Evolutionary conservation across 2,888 invertebrate species (phyloP).

Genomic region (Xiphydria camelus): DNA sequence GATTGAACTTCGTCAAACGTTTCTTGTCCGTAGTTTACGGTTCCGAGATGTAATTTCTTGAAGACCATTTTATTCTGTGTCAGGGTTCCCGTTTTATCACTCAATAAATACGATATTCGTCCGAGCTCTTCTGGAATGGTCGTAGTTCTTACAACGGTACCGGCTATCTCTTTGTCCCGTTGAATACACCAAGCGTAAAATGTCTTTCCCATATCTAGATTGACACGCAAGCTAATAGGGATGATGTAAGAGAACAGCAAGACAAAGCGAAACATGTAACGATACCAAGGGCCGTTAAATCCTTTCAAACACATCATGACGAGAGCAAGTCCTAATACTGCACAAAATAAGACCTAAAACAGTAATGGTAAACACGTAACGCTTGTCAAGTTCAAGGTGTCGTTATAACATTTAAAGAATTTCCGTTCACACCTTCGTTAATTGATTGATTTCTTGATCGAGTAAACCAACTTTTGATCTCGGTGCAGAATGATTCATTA

Average conservation of each 20-base stretch:
- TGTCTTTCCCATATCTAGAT: constrained; percentile 98
- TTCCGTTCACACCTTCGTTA: constrained; percentile 75
- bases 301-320: constrained; percentile 97
- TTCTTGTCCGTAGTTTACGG: constrained; percentile 85
- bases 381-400: too few species aligned
- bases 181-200: constrained; percentile 98
- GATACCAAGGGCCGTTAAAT: constrained; percentile 94
- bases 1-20: constrained; percentile 77
- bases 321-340: constrained; percentile 86
- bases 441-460: constrained; percentile 93
- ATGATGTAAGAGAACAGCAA: constrained; percentile 98
- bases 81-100: constrained; percentile 97
- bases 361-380: too few species aligned
- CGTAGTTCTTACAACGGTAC: constrained; percentile 94
- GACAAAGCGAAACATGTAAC: constrained; percentile 95
- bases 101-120: constrained; percentile 92
- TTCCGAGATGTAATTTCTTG: constrained; percentile 92
- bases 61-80: constrained; percentile 99
- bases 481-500: constrained; percentile 98
- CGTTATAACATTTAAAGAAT: too few species aligned
- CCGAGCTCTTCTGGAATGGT: constrained; percentile 99
- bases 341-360: constrained; percentile 77
- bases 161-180: constrained; percentile 88
- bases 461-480: constrained; percentile 94
- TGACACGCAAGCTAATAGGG: constrained; percentile 96